Evolutionary conservation across 2,113 vertebrate genomes (phyloP), one percentile per base, ranked within the genome.

Genomic region (Calypte anna): DNA sequence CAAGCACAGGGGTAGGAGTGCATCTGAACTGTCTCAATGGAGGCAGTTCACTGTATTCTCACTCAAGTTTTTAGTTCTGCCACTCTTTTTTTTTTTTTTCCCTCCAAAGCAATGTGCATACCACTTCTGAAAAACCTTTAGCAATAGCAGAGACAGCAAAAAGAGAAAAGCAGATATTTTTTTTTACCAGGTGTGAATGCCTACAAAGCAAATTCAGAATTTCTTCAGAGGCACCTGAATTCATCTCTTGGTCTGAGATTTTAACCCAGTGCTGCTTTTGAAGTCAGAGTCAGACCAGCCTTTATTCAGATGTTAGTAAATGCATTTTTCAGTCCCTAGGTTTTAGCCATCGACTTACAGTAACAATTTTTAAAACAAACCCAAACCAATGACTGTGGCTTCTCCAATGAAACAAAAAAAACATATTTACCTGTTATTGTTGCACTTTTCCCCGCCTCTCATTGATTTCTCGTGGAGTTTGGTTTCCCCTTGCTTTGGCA

Each of bases 381-480:
- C 43, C 64, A 58, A 12, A 18, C 38, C 64, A 58, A 12, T 20
- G 55, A 46, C 11, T 69, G 13, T 31, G 3, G 25, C 74, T 50
- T 20, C 36, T 78, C 31, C 43, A 30, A 79, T 15, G 12, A 68
- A 86, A 40, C 9, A 89, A 94, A 90, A 40, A 40, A 89, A 94
- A 88, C 2, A 63, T 31, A 81, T 62, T 96, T 93, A 95, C 96
- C 93, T 95, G 69, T 90, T 82, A 17, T 25, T 25, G 62, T 3
- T 70, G 86, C 58, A 30, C 81, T 51, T 73, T 48, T 59, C 22
- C 3, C 53, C 66, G 70, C 12, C 21, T 69, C 74, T 69, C 74
- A 64, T n/a, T 51, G 86, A 57, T 73, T 77, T 84, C 87, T 83
- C 50, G 87, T 38, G 3, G 87, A 38, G 55, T 15, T 73, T 50